Evolutionary conservation across 2,888 invertebrate genomes (phyloP).

Genomic region (Acanthosepion pharaonis): DNA sequence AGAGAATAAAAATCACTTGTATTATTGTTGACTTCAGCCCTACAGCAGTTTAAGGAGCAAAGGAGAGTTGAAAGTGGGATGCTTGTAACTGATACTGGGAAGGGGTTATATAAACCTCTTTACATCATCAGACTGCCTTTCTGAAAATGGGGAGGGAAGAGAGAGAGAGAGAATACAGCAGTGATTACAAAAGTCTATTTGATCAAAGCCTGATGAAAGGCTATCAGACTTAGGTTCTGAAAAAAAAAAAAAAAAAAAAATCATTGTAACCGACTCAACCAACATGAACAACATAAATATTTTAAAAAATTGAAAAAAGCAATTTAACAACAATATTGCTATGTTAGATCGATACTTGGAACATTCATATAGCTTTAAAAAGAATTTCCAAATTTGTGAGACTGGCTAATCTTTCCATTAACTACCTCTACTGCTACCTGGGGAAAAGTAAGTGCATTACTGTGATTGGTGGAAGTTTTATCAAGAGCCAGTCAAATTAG

Average conservation of each 20-base stretch:
- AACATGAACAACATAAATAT: neutral
- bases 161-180: neutral
- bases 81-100: neutral
- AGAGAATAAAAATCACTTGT: neutral
- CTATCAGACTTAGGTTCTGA: neutral
- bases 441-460: neutral
- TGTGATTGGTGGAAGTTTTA: neutral
- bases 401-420: neutral
- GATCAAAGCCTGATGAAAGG: neutral
- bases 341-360: neutral
- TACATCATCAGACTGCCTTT: neutral
- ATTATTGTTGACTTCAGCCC: slow-evolving; percentile 3
- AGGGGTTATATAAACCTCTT: neutral
- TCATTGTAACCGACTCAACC: neutral
- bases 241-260: neutral
- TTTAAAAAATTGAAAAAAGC: neutral
- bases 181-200: neutral
- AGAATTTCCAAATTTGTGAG: neutral
- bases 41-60: slow-evolving; percentile 33
- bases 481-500: neutral
- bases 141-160: neutral
- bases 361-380: neutral
- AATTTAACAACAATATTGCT: slow-evolving; percentile 33
- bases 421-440: neutral
- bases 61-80: neutral